These are phyloP conservation scores for Drosophila mauritiana DNA, from an alignment of 1,140 invertebrate genomes.

Conservation along the genomic window DNA sequence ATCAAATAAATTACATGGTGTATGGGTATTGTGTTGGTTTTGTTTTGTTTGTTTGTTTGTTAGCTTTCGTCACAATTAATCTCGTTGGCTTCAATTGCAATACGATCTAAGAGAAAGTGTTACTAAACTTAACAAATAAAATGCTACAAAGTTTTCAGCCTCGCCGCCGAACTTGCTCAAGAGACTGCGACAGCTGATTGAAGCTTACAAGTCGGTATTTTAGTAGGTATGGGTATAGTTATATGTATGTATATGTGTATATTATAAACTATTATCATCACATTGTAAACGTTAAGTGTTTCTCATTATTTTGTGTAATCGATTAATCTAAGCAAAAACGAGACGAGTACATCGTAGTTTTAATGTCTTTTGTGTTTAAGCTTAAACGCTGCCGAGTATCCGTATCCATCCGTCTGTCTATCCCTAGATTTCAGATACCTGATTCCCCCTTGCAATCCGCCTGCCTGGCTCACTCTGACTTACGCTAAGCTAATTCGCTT, in stretches of 20 bases:
- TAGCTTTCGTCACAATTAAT: slow-evolving; percentile 75
- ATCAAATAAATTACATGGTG: slow-evolving; percentile 51
- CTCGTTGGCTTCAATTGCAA: slow-evolving; percentile 69
- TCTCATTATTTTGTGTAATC: slow-evolving; percentile 61
- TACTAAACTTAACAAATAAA: slow-evolving; percentile 81
- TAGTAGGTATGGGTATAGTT: slow-evolving; percentile 48
- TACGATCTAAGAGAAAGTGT: slow-evolving; percentile 71
- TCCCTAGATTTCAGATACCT: slow-evolving; percentile 36
- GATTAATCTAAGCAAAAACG: slow-evolving; percentile 76
- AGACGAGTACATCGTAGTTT: slow-evolving; percentile 70
- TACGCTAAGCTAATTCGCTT: slow-evolving; percentile 16
- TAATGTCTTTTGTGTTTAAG: slow-evolving; percentile 77
- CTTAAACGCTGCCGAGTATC: slow-evolving; percentile 65
- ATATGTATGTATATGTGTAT: slow-evolving; percentile 62
- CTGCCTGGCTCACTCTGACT: slow-evolving; percentile 31
- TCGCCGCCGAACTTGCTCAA: slow-evolving; percentile 56
- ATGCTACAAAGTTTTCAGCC: slow-evolving; percentile 78
- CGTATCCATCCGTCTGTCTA: not conserved
- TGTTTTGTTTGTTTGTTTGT: slow-evolving; percentile 37
- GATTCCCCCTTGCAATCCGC: slow-evolving; percentile 20
- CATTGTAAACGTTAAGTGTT: slow-evolving; percentile 80
- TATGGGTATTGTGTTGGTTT: slow-evolving; percentile 17
- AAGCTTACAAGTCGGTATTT: slow-evolving; percentile 68
- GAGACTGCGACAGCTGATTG: slow-evolving; percentile 51
- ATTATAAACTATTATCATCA: slow-evolving; percentile 82